Percentiles rank a stretch among this genome's conserved stretches.
phyloP scores from a whole-genome alignment of 2,113 vertebrate genomes.

The Marmota flaviventris region DNA sequence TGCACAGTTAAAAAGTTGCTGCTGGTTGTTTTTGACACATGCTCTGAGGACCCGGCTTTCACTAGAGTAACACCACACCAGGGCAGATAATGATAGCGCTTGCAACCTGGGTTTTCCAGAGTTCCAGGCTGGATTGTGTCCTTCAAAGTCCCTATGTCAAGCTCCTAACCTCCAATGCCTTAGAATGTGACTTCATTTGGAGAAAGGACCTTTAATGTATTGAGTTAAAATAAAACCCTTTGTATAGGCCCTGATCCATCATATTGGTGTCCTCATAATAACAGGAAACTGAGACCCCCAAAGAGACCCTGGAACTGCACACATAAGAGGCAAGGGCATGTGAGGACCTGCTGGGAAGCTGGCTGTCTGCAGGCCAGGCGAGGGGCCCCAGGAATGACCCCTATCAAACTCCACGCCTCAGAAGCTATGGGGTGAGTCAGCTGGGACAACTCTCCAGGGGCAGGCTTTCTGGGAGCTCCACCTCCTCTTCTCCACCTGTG shows the following conservation, averaged over 20 bases:
- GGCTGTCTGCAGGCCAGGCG: neutral
- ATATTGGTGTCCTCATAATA: neutral
- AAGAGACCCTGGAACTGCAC: neutral
- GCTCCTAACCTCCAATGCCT: no score
- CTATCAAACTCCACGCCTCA: neutral
- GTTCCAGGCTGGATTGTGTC: neutral
- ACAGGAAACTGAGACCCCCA: no score
- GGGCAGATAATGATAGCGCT: neutral
- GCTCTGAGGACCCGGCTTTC: neutral
- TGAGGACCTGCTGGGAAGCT: neutral
- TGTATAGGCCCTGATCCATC: no score
- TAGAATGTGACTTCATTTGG: neutral
- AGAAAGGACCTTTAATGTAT: neutral
- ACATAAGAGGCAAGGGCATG: neutral
- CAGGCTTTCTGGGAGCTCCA: neutral
- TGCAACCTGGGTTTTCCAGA: neutral
- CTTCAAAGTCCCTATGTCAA: neutral
- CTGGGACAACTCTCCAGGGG: fast-evolving
- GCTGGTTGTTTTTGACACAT: neutral
- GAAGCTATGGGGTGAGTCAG: neutral
- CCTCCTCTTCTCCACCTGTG: no score
- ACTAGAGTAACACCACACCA: neutral
- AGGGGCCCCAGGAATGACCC: neutral
- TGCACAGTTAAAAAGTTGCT: neutral
- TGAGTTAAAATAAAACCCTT: neutral